These are phyloP conservation scores for Psophia crepitans DNA, from an alignment of 2,113 vertebrate genomes.

Conservation along the genomic window DNA sequence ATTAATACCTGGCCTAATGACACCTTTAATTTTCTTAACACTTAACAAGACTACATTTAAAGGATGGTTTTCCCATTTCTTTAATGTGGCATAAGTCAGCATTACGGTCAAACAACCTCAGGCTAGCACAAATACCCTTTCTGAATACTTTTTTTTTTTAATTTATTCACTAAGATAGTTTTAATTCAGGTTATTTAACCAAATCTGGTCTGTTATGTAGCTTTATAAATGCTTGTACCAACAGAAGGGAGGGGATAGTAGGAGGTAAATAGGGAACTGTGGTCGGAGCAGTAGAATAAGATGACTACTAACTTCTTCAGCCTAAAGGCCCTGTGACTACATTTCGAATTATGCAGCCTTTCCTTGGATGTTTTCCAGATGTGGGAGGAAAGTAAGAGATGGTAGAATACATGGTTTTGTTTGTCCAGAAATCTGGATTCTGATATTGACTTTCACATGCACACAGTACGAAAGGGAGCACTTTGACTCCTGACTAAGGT, in stretches of 20 bases:
- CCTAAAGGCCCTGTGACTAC: neutral
- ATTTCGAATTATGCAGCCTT: neutral
- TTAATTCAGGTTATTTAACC: neutral
- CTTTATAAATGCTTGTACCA: neutral
- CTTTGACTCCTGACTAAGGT: neutral
- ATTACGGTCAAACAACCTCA: neutral
- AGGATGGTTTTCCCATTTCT: neutral
- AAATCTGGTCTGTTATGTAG: neutral
- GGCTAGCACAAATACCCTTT: neutral
- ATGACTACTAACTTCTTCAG: neutral
- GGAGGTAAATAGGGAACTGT: neutral
- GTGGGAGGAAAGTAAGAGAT: neutral
- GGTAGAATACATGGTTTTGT: neutral
- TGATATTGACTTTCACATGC: neutral
- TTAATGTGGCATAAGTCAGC: neutral
- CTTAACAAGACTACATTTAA: neutral
- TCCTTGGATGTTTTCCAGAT: neutral
- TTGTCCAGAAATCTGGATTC: neutral
- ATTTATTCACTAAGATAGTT: neutral
- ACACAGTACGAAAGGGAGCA: neutral
- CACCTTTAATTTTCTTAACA: neutral
- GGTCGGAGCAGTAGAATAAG: neutral
- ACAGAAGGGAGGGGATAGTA: neutral
- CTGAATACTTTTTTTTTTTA: neutral
- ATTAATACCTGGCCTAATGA: neutral